Base-by-base conservation (phyloP, 2,113 vertebrate genomes). In the Clinocottus analis region DNA sequence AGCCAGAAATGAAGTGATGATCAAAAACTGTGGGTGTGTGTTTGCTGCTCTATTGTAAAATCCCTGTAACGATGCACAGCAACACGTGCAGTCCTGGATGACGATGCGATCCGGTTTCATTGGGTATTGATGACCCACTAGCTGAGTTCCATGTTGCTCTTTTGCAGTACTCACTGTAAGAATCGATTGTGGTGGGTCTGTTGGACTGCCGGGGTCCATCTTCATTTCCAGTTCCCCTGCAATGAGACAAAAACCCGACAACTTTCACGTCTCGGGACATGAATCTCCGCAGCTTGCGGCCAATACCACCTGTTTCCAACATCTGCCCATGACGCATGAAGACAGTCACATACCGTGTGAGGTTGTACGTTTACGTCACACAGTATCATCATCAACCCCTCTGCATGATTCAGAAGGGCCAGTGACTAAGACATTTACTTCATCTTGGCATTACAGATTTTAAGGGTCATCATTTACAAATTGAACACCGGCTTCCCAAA, bases 1-100 rank as follows among this genome's bases (percentile, higher is more conserved):
- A 91, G 85, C 87, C 53, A 70, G 31, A 27, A 65, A 65, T 87
- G 49, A 21, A 70, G 82, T 87, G 88, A 91, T 88, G 85, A 76
- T 61, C 43, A 43, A 25, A n/a, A 78, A 71, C 65, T 41, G 9
- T 25, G 4, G 35, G 2, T 47, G 31, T 27, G 62, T 84, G 61
- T 84, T 87, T 66, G 75, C 72, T 82, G 35, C 45, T 3, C 49
- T 23, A n/a, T 51, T 51, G 49, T 53, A 49, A 49, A 49, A n/a
- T 19, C 47, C 2, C 17, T 51, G 47, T 51, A 12, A 53, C 12
- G 21, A 53, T 23, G 49, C n/a, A 5, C 25, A 25, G 37, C n/a
- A n/a, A 63, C 10, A n/a, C 1, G 0, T 31, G 19, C 21, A 23
- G 14, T 65, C 51, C 17, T 66, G 53, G 60, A 31, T 17, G 35